These are phyloP conservation scores for Pseudocheirus occidentalis DNA, from an alignment of 2,797 vertebrate species.

Conservation along the genomic window DNA sequence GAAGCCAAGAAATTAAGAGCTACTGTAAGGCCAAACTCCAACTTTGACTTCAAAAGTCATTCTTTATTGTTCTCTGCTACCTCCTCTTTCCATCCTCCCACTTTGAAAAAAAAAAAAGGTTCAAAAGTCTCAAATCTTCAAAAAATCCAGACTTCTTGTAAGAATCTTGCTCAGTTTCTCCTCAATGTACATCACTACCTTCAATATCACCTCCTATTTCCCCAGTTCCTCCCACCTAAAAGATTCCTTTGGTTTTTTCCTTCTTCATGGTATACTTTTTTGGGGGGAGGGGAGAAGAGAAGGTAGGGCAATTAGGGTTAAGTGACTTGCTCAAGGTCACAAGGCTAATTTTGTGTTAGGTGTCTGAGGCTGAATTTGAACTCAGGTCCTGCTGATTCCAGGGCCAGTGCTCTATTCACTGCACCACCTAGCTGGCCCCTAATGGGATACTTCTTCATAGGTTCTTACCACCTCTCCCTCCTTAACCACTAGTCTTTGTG, in stretches of 20 bases:
- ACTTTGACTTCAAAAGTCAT: constrained; percentile 33
- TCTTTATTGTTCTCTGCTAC: constrained; percentile 41
- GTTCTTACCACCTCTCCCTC: background rate
- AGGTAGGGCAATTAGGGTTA: no score
- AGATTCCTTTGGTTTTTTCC: constrained; percentile 29
- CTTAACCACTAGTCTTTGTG: background rate
- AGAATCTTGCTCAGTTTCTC: constrained; percentile 19
- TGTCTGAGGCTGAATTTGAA: no score
- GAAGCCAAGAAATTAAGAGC: constrained; percentile 76
- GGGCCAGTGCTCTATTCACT: no score
- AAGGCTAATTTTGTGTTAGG: no score
- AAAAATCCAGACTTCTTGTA: constrained; percentile 16
- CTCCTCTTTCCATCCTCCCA: background rate
- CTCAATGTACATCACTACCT: background rate
- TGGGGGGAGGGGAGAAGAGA: no score
- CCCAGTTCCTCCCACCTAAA: background rate
- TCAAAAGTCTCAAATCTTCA: constrained; percentile 57
- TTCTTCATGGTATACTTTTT: background rate
- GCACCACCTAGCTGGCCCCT: no score
- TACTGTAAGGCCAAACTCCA: constrained; percentile 65
- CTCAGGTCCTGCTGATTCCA: no score
- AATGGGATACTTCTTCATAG: background rate
- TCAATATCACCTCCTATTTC: background rate
- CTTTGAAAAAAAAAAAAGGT: constrained; percentile 3
- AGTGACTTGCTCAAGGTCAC: no score